phyloP scores from a whole-genome alignment of 2,113 vertebrate genomes.

The Nannospalax galili region DNA sequence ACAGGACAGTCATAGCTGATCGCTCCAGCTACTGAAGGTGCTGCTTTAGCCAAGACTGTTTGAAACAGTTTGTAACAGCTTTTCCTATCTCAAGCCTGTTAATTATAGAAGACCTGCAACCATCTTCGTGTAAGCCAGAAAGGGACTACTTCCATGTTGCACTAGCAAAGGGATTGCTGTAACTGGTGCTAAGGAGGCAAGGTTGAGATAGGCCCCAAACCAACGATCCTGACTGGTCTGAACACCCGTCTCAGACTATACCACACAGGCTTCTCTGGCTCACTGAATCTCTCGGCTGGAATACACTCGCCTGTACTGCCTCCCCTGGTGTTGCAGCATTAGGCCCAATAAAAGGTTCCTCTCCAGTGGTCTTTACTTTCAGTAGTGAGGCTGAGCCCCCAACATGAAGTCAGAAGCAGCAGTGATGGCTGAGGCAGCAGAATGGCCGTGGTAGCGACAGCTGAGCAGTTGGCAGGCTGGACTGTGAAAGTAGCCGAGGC shows the following conservation, averaged over 20 bases:
- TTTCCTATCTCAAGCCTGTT: not conserved
- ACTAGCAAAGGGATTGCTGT: not conserved
- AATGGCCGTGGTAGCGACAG: not conserved
- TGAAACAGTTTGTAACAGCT: not conserved
- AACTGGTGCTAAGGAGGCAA: not conserved
- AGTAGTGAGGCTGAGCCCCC: not conserved
- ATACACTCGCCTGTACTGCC: not conserved
- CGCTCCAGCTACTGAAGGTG: not conserved
- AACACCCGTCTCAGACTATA: not conserved
- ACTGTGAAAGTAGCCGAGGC: not conserved
- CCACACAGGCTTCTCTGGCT: not conserved
- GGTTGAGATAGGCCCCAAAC: not conserved
- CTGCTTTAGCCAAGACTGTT: not conserved
- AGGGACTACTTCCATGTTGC: not conserved
- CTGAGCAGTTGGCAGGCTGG: not conserved
- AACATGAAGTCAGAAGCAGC: not conserved
- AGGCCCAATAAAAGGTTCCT: not conserved
- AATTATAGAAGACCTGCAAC: not conserved
- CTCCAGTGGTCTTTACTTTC: not conserved
- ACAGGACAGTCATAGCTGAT: not conserved
- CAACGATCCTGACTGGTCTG: not conserved
- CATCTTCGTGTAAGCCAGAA: not conserved
- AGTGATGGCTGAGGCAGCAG: not conserved
- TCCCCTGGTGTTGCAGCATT: not conserved
- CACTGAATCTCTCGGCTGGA: too few relatives aligned